A percentile compares a stretch with the other conserved stretches of the same genome.
These are phyloP conservation scores for Bagarius yarrelli DNA, from an alignment of 2,113 vertebrate species.

Conservation along the genomic window DNA sequence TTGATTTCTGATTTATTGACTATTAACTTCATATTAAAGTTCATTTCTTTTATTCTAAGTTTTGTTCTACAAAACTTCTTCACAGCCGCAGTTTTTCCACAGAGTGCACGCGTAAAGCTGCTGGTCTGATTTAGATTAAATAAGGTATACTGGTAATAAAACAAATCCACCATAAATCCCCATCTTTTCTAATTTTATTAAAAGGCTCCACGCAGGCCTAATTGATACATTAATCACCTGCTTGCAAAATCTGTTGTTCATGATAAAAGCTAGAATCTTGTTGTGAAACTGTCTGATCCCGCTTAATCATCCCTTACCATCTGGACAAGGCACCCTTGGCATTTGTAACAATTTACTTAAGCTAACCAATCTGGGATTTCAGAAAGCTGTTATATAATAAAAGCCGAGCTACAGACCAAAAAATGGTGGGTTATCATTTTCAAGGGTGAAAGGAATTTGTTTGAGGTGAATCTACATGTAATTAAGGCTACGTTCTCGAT, in stretches of 20 bases:
- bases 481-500: no score
- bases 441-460: not conserved
- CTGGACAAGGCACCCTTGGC: constrained; percentile 18
- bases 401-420: not conserved
- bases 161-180: constrained; percentile 1
- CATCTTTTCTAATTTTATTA: constrained; percentile 3
- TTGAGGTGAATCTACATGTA: not conserved
- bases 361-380: constrained; percentile 11
- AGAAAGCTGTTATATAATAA: not conserved
- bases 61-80: not conserved
- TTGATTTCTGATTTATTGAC: not conserved
- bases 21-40: not conserved
- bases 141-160: not conserved
- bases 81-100: not conserved
- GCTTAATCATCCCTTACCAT: constrained; percentile 24
- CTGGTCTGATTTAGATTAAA: no score
- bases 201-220: not conserved
- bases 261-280: constrained; percentile 16
- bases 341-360: constrained; percentile 27
- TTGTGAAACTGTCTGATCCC: constrained; percentile 12
- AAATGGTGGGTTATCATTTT: constrained; percentile 1
- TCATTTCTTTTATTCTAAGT: no score
- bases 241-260: constrained; percentile 1
- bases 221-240: constrained; percentile 23
- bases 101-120: not conserved